phyloP scores from a whole-genome alignment of 2,797 vertebrate species.

The Melanotaenia nigrans region DNA sequence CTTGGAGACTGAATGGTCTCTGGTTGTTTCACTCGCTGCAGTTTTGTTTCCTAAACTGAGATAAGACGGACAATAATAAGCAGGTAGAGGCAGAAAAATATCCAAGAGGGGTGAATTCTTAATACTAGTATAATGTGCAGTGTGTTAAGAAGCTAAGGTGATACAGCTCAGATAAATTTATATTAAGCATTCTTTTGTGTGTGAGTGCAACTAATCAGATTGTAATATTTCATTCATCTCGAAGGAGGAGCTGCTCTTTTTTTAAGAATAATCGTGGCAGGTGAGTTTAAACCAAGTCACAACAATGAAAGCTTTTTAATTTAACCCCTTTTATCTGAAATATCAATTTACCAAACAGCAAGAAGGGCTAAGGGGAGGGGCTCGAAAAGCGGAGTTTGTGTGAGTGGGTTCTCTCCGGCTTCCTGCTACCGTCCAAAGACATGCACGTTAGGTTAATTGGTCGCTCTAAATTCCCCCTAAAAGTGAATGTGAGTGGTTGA shows the following conservation, averaged over 20 bases:
- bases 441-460: no score
- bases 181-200: background rate
- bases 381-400: no score
- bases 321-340: background rate
- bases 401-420: no score
- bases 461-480: no score
- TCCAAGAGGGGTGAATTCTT: constrained; percentile 10
- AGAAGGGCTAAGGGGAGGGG: no score
- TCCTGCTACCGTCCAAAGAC: no score
- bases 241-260: constrained; percentile 45
- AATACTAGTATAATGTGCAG: background rate
- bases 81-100: constrained; percentile 29
- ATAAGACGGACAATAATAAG: constrained; percentile 19
- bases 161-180: constrained; percentile 8
- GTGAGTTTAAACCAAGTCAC: constrained; percentile 20
- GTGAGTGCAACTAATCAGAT: constrained; percentile 5
- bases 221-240: constrained; percentile 16
- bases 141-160: constrained; percentile 1
- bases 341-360: background rate
- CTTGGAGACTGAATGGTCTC: constrained; percentile 59
- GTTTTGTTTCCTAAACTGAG: constrained; percentile 35
- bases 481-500: no score
- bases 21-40: constrained; percentile 61
- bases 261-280: constrained; percentile 19
- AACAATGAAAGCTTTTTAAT: background rate